Percentiles rank a stretch among this genome's conserved stretches.
Evolutionary conservation across 2,797 vertebrate genomes (phyloP).

Genomic region (Synaphobranchus kaupii): DNA sequence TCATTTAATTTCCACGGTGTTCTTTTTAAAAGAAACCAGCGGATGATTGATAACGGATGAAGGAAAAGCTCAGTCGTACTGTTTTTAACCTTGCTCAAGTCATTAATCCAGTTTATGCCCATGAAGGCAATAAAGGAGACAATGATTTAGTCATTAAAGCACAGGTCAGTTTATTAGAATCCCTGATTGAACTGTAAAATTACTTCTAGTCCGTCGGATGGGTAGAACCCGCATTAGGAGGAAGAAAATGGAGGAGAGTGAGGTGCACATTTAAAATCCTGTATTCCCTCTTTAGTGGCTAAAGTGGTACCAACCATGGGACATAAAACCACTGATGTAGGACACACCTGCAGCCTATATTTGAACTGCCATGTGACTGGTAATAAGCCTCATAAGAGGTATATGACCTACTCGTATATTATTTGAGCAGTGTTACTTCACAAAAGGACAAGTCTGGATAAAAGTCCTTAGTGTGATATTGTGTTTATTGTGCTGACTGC

Average conservation of each 20-base stretch:
- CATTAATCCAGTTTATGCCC: slow-evolving; percentile 80
- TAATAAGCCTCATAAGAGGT: slow-evolving; percentile 4
- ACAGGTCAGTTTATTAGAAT: slow-evolving; percentile 80
- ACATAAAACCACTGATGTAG: slow-evolving; percentile 10
- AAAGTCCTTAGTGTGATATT: background rate
- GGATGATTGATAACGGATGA: slow-evolving; percentile 76
- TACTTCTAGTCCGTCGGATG: slow-evolving; percentile 58
- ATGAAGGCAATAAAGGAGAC: slow-evolving; percentile 78
- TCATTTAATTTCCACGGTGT: slow-evolving; percentile 70
- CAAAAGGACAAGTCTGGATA: background rate
- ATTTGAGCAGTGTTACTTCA: background rate
- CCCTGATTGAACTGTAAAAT: slow-evolving; percentile 80
- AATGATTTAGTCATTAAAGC: slow-evolving; percentile 81
- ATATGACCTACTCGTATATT: background rate
- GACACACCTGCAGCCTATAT: slow-evolving; percentile 5
- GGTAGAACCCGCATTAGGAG: slow-evolving; percentile 54
- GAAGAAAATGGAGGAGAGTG: slow-evolving; percentile 55
- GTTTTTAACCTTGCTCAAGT: slow-evolving; percentile 82
- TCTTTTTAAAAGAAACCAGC: slow-evolving; percentile 72
- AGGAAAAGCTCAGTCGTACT: slow-evolving; percentile 74
- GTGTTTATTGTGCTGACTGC: background rate
- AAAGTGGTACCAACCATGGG: background rate
- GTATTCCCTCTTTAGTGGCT: slow-evolving; percentile 24
- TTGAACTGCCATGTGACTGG: slow-evolving; percentile 6
- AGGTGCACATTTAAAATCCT: slow-evolving; percentile 50